Percentiles rank a stretch among this genome's conserved stretches.
Evolutionary conservation across 2,888 invertebrate species (phyloP).

Genomic region (Acrobasis repandana): DNA sequence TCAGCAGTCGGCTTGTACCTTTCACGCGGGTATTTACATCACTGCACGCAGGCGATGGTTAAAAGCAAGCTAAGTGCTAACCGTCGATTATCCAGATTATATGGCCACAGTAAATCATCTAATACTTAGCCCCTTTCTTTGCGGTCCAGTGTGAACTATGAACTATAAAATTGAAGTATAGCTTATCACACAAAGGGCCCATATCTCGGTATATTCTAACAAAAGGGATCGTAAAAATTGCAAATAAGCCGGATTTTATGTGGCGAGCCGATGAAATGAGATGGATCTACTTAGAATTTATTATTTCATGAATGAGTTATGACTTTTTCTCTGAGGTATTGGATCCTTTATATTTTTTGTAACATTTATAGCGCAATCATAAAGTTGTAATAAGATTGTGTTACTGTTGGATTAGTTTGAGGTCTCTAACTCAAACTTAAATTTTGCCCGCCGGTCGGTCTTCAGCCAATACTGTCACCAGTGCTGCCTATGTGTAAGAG

Average conservation of each 20-base stretch:
- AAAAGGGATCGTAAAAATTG: conserved; percentile 75
- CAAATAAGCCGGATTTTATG: conserved; percentile 69
- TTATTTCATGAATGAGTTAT: conserved; percentile 40
- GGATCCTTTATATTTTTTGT: conserved; percentile 2
- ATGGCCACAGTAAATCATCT: conserved; percentile 74
- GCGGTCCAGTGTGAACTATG: conserved; percentile 69
- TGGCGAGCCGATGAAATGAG: conserved; percentile 57
- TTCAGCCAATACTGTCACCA: too few relatives aligned
- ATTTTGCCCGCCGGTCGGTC: too few relatives aligned
- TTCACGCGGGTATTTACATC: conserved; percentile 34
- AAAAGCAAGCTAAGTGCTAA: conserved; percentile 61
- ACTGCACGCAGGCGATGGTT: conserved; percentile 37
- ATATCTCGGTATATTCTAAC: conserved; percentile 67
- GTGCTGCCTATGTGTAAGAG: too few relatives aligned
- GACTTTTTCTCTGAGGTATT: conserved; percentile 27
- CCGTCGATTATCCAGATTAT: conserved; percentile 74
- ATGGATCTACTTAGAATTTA: conserved; percentile 47
- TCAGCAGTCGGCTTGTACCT: too few relatives aligned
- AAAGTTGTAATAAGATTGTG: neutral
- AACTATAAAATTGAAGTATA: conserved; percentile 80
- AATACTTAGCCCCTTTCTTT: conserved; percentile 65
- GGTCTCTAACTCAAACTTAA: neutral
- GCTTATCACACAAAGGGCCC: conserved; percentile 68
- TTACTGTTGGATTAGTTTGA: neutral
- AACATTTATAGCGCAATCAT: neutral